These are phyloP conservation scores for Toxotes chatareus DNA, from an alignment of 2,113 vertebrate species.

Conservation along the genomic window DNA sequence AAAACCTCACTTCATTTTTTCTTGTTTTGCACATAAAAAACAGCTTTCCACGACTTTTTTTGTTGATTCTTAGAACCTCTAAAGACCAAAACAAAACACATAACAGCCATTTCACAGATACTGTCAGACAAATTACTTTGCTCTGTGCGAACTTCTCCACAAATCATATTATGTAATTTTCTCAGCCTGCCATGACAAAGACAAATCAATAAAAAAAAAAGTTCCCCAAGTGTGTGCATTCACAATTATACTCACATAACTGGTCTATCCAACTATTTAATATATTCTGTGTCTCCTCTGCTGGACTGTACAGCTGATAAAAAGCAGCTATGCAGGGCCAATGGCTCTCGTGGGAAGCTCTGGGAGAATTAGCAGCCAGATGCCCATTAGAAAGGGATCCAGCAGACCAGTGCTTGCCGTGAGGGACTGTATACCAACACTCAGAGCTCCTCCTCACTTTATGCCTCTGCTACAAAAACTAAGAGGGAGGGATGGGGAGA, in stretches of 20 bases:
- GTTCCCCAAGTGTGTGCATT: not conserved
- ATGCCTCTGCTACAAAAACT: slow-evolving; percentile 39
- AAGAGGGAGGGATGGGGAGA: slow-evolving; percentile 45
- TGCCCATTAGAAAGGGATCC: slow-evolving; percentile 63
- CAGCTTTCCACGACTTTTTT: not conserved
- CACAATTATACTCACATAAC: slow-evolving; percentile 63
- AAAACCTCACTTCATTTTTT: not conserved
- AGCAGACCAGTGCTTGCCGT: slow-evolving; percentile 45
- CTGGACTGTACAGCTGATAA: slow-evolving; percentile 60
- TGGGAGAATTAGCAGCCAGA: slow-evolving; percentile 62
- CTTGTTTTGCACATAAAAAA: slow-evolving; percentile 2
- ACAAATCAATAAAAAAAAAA: slow-evolving; percentile 38
- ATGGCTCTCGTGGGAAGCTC: slow-evolving; percentile 50
- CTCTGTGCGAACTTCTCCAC: slow-evolving; percentile 8
- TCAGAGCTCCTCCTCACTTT: slow-evolving; percentile 53
- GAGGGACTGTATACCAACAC: slow-evolving; percentile 39
- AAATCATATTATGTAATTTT: slow-evolving; percentile 42
- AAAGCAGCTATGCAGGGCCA: slow-evolving; percentile 50
- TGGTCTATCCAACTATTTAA: slow-evolving; percentile 39
- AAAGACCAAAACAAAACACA: slow-evolving; percentile 5
- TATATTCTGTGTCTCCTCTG: slow-evolving; percentile 39
- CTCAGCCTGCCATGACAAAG: slow-evolving; percentile 28
- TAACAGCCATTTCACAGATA: slow-evolving; percentile 11
- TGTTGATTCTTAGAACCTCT: not conserved
- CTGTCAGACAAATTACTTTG: slow-evolving; percentile 27